Evolutionary conservation across 2,888 invertebrate species (phyloP).

Genomic region (Hemicrepidius hirtus): DNA sequence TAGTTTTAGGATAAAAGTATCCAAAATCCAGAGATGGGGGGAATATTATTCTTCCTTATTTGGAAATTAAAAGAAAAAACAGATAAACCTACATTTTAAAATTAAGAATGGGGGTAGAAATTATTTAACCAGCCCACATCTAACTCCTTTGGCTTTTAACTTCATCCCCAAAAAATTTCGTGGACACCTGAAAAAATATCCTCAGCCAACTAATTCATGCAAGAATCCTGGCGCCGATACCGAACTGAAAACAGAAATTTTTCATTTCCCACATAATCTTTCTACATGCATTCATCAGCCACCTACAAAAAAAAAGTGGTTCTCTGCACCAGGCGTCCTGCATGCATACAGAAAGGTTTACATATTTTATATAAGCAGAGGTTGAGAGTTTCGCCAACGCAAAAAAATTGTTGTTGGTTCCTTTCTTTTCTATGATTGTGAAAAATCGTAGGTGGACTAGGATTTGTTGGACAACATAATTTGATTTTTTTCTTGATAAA

Average conservation of each 20-base stretch:
- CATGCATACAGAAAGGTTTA: neutral
- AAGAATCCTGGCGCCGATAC: neutral
- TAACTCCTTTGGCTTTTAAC: no score
- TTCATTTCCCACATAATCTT: conserved; percentile 9
- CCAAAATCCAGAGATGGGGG: no score
- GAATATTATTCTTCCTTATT: no score
- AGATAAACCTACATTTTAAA: no score
- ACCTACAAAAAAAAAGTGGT: conserved; percentile 17
- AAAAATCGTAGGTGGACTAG: conserved; percentile 14
- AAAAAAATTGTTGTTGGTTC: neutral
- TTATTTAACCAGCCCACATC: no score
- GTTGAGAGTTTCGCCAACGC: conserved; percentile 25
- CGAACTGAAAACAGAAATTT: conserved; percentile 5
- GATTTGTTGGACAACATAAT: neutral
- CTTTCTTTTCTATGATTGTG: conserved; percentile 3
- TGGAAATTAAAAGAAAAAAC: no score
- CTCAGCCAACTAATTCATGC: neutral
- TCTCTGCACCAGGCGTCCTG: conserved; percentile 5
- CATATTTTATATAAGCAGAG: neutral
- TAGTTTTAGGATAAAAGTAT: no score
- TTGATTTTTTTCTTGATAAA: conserved; percentile 16
- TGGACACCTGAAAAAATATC: no score
- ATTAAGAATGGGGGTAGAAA: no score
- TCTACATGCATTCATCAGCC: conserved; percentile 11
- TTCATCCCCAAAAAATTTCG: no score